Conservation (phyloP, 2,888 invertebrate genomes). For the Mythimna vitellina region DNA sequence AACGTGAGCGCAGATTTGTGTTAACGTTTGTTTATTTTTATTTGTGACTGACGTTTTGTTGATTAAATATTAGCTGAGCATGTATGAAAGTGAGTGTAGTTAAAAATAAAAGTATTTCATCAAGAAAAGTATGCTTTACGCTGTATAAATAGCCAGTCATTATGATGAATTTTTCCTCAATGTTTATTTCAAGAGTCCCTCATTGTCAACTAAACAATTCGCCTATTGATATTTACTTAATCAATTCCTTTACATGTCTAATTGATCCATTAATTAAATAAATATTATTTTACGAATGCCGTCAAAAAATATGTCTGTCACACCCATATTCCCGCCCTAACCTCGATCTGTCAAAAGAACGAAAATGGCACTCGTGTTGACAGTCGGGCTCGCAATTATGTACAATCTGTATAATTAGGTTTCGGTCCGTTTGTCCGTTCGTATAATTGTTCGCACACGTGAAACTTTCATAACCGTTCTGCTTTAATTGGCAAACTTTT, state of each 20-base stretch:
- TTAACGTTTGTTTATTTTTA: conserved; percentile 39
- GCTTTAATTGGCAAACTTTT: conserved; percentile 70
- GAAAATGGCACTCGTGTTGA: conserved; percentile 59
- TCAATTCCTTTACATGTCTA: neutral
- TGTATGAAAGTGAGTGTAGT: conserved; percentile 35
- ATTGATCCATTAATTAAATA: conserved; percentile 15
- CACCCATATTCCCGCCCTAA: conserved; percentile 42
- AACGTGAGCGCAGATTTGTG: conserved; percentile 21
- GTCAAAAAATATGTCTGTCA: conserved; percentile 6
- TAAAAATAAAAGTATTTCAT: conserved; percentile 57
- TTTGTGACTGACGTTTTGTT: conserved; percentile 32
- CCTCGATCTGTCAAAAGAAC: conserved; percentile 54
- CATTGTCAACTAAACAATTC: conserved; percentile 4
- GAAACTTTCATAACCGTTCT: conserved; percentile 71
- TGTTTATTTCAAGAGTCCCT: conserved; percentile 7
- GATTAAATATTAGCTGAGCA: conserved; percentile 30
- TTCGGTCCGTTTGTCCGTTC: conserved; percentile 68
- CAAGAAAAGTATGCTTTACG: conserved; percentile 1
- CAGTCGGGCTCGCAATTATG: conserved; percentile 58
- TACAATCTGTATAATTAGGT: conserved; percentile 70
- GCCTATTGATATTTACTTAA: conserved; percentile 25
- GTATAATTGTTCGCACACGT: conserved; percentile 70
- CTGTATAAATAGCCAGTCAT: conserved; percentile 11
- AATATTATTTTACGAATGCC: conserved; percentile 17
- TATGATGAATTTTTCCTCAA: neutral